A percentile compares a stretch with the other conserved stretches of the same genome.
These are phyloP conservation scores for Bos javanicus DNA, from an alignment of 2,113 vertebrate species.

Conservation along the genomic window DNA sequence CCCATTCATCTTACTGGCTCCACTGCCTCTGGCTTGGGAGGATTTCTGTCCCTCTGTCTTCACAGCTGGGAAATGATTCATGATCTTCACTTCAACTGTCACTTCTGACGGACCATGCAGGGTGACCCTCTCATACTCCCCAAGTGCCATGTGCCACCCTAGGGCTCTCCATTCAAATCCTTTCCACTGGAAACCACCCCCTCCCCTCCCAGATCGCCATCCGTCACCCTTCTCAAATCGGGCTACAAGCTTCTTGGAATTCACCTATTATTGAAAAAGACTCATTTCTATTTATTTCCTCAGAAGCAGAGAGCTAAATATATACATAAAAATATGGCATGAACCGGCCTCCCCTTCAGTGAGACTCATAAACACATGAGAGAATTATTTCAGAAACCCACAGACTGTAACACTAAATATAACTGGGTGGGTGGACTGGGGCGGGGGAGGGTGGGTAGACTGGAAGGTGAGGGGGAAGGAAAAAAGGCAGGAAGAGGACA, in stretches of 20 bases:
- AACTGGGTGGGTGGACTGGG: not conserved
- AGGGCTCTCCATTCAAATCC: not conserved
- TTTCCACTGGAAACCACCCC: not conserved
- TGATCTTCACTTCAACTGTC: not conserved
- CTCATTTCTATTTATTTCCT: conserved; percentile 27
- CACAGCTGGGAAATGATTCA: not conserved
- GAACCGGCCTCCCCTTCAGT: not conserved
- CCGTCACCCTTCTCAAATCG: not conserved
- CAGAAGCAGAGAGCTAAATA: conserved; percentile 50
- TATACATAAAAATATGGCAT: not conserved
- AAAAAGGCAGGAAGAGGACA: not conserved
- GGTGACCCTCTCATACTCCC: not conserved
- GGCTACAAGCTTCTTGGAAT: not conserved
- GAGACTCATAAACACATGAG: conserved; percentile 10
- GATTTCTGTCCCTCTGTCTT: not conserved
- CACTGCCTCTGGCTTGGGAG: not conserved
- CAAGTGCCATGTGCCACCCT: rapidly evolving
- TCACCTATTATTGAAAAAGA: not conserved
- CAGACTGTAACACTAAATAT: conserved; percentile 41
- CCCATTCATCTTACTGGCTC: not conserved
- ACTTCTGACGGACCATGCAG: not conserved
- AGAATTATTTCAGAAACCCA: conserved; percentile 40
- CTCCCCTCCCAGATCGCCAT: not conserved
- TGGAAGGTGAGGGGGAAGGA: not conserved
- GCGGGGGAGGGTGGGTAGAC: rapidly evolving